Percentiles rank a stretch among this genome's conserved stretches.
Evolutionary conservation across 2,797 vertebrate species (phyloP).

Genomic region (Momotus momota): DNA sequence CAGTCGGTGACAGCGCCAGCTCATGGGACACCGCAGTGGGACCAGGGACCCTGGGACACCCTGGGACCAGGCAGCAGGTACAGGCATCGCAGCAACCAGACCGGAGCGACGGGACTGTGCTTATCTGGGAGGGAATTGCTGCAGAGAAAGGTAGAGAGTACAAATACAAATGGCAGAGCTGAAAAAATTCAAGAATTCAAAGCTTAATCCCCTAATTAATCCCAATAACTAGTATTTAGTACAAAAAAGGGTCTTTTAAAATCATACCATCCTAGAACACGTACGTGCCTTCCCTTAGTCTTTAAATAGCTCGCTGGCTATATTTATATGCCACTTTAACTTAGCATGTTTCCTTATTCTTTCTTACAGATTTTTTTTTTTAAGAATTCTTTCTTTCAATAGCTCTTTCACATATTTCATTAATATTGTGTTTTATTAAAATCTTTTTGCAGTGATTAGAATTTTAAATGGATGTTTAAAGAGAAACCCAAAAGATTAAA

Average conservation of each 20-base stretch:
- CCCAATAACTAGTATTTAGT: background rate
- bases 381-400: background rate
- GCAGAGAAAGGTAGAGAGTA: background rate
- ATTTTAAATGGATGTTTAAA: conserved; percentile 54
- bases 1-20: too few species aligned
- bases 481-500: conserved; percentile 55
- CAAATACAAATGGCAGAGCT: background rate
- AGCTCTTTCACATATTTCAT: conserved; percentile 40
- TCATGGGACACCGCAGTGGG: accelerated
- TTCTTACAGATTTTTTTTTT: background rate
- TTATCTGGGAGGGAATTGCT: too few species aligned
- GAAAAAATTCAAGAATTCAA: background rate
- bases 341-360: background rate
- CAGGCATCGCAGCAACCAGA: accelerated
- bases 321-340: background rate
- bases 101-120: accelerated
- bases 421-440: conserved; percentile 52
- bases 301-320: background rate
- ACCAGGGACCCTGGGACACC: accelerated
- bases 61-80: background rate
- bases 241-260: background rate
- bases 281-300: accelerated
- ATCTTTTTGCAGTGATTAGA: conserved; percentile 44
- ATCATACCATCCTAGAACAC: background rate
- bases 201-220: conserved; percentile 1